Conservation (phyloP, 1,140 invertebrate species). For the Gyrodactylus bullatarudis region DNA sequence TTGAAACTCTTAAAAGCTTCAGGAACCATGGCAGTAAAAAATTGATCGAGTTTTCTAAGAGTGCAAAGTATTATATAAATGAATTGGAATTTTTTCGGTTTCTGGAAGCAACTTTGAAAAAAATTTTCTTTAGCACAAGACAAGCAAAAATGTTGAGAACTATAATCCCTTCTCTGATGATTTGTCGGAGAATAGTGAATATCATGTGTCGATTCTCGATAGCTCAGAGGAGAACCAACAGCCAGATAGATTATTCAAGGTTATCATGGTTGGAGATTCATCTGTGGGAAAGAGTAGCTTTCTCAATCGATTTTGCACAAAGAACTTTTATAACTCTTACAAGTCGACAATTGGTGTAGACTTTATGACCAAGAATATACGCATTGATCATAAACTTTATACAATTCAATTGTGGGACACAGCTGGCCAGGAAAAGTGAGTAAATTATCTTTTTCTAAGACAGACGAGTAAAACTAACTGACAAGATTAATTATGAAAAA, state of each 20-base stretch:
- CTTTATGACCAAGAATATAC: conserved; percentile 30
- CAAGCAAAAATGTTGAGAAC: too few species aligned
- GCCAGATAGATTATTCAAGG: conserved; percentile 24
- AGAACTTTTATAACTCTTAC: conserved; percentile 25
- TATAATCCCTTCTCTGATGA: neutral
- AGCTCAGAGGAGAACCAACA: neutral
- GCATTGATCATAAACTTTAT: conserved; percentile 27
- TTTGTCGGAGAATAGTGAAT: neutral
- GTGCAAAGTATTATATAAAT: too few species aligned
- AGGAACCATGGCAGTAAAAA: too few species aligned
- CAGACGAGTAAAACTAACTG: too few species aligned
- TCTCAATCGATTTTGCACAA: conserved; percentile 29
- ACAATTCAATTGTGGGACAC: conserved; percentile 24
- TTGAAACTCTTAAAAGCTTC: too few species aligned
- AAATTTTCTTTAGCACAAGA: too few species aligned
- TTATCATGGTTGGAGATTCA: conserved; percentile 32
- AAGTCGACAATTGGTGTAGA: conserved; percentile 31
- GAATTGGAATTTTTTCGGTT: too few species aligned
- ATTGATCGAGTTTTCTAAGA: too few species aligned
- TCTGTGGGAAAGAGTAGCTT: conserved; percentile 33
- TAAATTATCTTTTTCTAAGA: neutral
- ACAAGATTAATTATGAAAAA: too few species aligned
- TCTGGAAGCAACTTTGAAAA: too few species aligned
- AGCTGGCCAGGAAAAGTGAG: conserved; percentile 7
- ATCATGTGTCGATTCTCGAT: neutral